phyloP scores from a whole-genome alignment of 2,113 vertebrate species.

The Bombycilla garrulus region DNA sequence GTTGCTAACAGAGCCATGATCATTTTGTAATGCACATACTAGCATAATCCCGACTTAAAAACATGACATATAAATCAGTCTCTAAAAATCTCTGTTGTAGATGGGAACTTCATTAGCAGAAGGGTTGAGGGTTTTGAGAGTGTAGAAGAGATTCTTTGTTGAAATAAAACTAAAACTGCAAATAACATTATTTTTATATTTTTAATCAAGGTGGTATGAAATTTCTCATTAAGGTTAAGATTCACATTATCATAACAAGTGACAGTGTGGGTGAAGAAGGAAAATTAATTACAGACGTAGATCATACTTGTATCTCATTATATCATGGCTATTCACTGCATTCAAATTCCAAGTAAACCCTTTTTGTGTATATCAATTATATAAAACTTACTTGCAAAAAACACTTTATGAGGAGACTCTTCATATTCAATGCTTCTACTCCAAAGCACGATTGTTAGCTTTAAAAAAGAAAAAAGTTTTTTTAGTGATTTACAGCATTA shows the following conservation, averaged over 20 bases:
- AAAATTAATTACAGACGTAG: conserved; percentile 18
- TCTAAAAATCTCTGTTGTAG: background rate
- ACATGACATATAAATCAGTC: background rate
- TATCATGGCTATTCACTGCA: background rate
- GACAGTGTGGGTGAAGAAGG: background rate
- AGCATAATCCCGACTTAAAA: conserved; percentile 22
- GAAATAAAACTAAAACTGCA: conserved; percentile 1
- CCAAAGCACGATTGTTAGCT: background rate
- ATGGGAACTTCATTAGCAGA: background rate
- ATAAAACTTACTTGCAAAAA: background rate
- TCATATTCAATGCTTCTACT: background rate
- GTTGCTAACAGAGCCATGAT: background rate
- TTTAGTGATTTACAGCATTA: background rate
- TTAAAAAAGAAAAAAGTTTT: background rate
- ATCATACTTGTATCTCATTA: background rate
- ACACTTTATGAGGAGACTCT: background rate
- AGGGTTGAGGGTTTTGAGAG: background rate
- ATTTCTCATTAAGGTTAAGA: conserved; percentile 21
- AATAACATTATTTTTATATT: too few relatives aligned
- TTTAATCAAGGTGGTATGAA: background rate
- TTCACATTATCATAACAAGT: conserved; percentile 5
- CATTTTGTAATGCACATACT: background rate
- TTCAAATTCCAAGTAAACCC: background rate
- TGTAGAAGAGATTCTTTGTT: background rate
- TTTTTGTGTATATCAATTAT: background rate